Evolutionary conservation across 2,797 vertebrate genomes (phyloP).

Genomic region (Spatula clypeata): DNA sequence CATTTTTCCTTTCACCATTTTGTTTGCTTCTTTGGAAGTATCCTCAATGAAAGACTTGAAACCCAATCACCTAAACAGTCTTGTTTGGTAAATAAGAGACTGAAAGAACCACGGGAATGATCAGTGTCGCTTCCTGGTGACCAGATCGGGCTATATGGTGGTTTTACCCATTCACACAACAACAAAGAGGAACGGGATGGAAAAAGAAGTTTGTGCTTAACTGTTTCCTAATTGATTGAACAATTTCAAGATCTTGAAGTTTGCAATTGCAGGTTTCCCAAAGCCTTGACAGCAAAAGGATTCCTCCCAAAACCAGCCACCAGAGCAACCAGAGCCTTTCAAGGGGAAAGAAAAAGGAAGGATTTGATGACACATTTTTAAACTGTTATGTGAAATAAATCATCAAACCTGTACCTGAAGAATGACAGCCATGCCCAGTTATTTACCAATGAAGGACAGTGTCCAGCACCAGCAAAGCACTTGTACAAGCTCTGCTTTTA

Average conservation of each 20-base stretch:
- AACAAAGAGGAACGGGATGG: background rate
- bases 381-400: background rate
- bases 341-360: background rate
- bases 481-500: background rate
- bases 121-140: background rate
- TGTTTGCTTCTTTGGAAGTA: background rate
- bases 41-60: background rate
- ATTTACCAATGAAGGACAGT: background rate
- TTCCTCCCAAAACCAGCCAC: background rate
- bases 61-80: background rate
- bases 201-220: background rate
- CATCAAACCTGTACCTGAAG: background rate
- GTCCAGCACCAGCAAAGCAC: background rate
- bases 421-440: background rate
- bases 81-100: background rate
- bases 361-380: background rate
- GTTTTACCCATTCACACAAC: background rate
- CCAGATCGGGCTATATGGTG: fast-evolving
- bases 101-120: background rate
- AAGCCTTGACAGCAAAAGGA: background rate
- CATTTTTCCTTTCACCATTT: background rate
- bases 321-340: background rate
- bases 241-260: background rate
- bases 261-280: background rate
- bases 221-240: background rate